Evolutionary conservation across 2,113 vertebrate genomes (phyloP).

Genomic region (Cariama cristata): DNA sequence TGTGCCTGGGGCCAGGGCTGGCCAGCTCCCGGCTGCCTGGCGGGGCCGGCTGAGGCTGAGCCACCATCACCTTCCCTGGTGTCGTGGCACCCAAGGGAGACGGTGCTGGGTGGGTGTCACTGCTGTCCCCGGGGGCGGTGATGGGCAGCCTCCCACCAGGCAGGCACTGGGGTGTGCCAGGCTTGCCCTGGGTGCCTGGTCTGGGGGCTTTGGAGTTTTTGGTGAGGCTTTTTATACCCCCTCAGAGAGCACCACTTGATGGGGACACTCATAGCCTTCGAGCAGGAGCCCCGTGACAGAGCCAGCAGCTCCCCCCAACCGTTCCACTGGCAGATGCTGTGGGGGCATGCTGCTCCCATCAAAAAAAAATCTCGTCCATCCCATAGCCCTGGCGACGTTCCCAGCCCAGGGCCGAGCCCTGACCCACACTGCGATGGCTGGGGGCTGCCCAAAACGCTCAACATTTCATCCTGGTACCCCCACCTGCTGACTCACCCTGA

Average conservation of each 20-base stretch:
- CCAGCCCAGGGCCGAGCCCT: not conserved
- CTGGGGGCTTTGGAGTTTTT: not conserved
- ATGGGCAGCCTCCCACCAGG: not conserved
- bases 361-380: too few relatives aligned
- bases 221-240: not conserved
- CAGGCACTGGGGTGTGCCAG: not conserved
- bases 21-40: not conserved
- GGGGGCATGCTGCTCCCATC: not conserved
- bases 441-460: rapidly evolving
- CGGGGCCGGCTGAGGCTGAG: not conserved
- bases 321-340: not conserved
- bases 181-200: too few relatives aligned
- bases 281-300: not conserved
- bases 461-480: not conserved
- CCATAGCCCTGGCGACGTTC: rapidly evolving
- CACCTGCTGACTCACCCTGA: not conserved
- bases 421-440: not conserved
- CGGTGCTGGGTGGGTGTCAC: rapidly evolving
- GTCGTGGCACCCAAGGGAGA: not conserved
- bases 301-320: not conserved
- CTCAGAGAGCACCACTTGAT: too few relatives aligned
- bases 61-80: not conserved
- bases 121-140: not conserved
- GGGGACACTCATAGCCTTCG: not conserved
- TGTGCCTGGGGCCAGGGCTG: not conserved